A percentile compares a stretch with the other conserved stretches of the same genome.
Conservation (phyloP, 2,888 invertebrate species). For the Steinernema carpocapsae region DNA sequence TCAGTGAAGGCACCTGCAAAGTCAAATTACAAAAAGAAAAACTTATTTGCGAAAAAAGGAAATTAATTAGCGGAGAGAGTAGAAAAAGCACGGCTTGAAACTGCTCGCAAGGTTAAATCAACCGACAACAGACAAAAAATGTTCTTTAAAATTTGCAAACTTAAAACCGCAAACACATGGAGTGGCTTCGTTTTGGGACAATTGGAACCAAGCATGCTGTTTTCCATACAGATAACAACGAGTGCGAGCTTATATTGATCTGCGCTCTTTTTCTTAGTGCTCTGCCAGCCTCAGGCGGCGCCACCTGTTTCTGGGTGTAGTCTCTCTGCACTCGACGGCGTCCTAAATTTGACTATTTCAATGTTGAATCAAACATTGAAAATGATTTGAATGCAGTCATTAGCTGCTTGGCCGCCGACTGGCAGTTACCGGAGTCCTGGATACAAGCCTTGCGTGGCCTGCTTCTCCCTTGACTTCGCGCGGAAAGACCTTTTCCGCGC, state of each 20-base stretch:
- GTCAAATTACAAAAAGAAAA: too few relatives aligned
- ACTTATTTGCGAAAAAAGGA: too few relatives aligned
- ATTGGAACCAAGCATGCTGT: slow-evolving; percentile 33
- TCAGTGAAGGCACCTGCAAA: slow-evolving; percentile 23
- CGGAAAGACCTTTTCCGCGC: background rate
- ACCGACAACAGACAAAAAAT: too few relatives aligned
- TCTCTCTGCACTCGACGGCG: background rate
- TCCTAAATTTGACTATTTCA: slow-evolving; percentile 1
- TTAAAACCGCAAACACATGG: too few relatives aligned
- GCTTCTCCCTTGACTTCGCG: background rate
- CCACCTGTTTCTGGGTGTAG: slow-evolving; percentile 28
- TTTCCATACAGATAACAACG: slow-evolving; percentile 35
- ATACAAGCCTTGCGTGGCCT: background rate
- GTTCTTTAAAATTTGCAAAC: background rate
- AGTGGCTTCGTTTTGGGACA: background rate
- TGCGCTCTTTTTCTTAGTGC: slow-evolving; percentile 33
- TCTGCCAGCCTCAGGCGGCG: slow-evolving; percentile 31
- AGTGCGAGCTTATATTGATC: slow-evolving; percentile 34
- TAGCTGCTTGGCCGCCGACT: too few relatives aligned
- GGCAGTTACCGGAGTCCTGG: too few relatives aligned
- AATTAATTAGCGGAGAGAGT: too few relatives aligned
- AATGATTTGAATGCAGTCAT: too few relatives aligned
- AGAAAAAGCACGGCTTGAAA: too few relatives aligned
- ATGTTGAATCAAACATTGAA: background rate
- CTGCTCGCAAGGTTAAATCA: too few relatives aligned